Conservation (phyloP, 1,140 invertebrate genomes). For the Hycleus phaleratus region DNA sequence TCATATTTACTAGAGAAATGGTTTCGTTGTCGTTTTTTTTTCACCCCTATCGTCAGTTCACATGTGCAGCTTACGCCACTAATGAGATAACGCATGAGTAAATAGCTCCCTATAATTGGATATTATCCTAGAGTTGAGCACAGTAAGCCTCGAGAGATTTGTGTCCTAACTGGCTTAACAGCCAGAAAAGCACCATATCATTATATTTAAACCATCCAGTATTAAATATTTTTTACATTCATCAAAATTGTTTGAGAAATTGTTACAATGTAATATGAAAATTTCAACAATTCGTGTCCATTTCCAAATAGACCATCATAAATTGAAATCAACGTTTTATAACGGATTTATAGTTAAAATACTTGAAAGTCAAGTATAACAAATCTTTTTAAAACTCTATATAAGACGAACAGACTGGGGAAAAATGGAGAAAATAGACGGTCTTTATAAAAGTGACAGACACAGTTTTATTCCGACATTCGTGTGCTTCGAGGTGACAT, state of each 20-base stretch:
- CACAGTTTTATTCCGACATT: conserved; percentile 14
- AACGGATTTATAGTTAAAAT: conserved; percentile 10
- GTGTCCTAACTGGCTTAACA: conserved; percentile 20
- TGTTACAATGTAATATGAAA: not conserved
- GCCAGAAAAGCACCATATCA: conserved; percentile 17
- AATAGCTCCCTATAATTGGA: conserved; percentile 27
- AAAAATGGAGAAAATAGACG: conserved; percentile 2
- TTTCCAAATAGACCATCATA: conserved; percentile 8
- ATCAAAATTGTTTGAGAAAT: too few species aligned
- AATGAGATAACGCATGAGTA: conserved; percentile 28
- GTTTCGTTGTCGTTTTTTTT: too few species aligned
- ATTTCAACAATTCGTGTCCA: conserved; percentile 11
- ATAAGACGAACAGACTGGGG: not conserved
- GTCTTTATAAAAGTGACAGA: conserved; percentile 8
- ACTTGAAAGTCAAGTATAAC: conserved; percentile 12
- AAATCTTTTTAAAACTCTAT: conserved; percentile 1
- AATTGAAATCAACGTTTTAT: conserved; percentile 12
- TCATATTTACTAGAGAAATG: too few species aligned
- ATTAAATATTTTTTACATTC: too few species aligned
- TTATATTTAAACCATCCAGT: not conserved
- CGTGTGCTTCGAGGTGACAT: conserved; percentile 20
- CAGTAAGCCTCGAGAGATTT: conserved; percentile 21
- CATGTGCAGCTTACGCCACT: conserved; percentile 18
- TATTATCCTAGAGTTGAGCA: conserved; percentile 22
- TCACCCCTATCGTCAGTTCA: not conserved